phyloP scores from a whole-genome alignment of 2,888 invertebrate species.

The Psylliodes chrysocephalus region DNA sequence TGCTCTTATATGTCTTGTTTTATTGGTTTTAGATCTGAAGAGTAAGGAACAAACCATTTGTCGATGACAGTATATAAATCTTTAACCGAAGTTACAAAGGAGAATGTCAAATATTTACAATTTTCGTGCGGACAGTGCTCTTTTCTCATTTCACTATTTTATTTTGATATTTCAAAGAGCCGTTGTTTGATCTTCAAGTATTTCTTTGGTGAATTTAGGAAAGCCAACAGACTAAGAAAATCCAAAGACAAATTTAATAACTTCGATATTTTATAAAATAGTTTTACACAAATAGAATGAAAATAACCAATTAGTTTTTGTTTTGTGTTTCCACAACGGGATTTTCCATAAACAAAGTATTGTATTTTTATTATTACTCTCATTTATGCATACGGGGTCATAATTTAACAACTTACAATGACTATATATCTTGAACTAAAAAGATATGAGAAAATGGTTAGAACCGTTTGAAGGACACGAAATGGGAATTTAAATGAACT shows the following conservation, averaged over 20 bases:
- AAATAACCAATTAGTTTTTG: no score
- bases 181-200: slow-evolving; percentile 16
- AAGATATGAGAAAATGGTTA: no score
- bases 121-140: slow-evolving; percentile 14
- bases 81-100: background rate
- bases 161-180: slow-evolving; percentile 20
- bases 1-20: no score
- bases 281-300: background rate
- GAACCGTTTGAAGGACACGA: no score
- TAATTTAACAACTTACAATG: no score
- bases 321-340: no score
- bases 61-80: slow-evolving; percentile 3
- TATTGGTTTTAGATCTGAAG: background rate
- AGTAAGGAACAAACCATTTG: background rate
- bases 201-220: background rate
- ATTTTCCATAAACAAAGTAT: no score
- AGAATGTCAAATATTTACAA: slow-evolving; percentile 18
- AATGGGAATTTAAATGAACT: no score
- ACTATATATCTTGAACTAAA: no score
- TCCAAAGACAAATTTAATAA: background rate
- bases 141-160: slow-evolving; percentile 14
- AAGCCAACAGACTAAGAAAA: slow-evolving; percentile 3
- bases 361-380: no score
- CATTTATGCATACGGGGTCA: no score
- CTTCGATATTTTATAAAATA: slow-evolving; percentile 5